Conservation (phyloP, 2,888 invertebrate genomes). For the Drosophila infuscata region DNA sequence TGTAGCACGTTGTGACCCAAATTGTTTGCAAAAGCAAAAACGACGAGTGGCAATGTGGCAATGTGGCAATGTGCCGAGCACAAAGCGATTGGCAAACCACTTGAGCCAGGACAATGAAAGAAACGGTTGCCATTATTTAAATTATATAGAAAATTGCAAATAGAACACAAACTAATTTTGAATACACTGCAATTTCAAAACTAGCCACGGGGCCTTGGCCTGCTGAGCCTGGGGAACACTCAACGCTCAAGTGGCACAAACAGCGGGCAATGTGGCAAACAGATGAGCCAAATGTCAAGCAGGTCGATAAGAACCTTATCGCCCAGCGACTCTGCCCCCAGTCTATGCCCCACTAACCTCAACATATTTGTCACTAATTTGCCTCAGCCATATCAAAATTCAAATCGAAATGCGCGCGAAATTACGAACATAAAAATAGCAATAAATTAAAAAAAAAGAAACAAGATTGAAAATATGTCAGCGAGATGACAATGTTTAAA, state of each 20-base stretch:
- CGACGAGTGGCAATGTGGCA: conserved; percentile 38
- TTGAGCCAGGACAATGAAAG: conserved; percentile 62
- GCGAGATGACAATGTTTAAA: neutral
- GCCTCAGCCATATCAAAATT: conserved; percentile 57
- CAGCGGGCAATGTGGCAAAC: conserved; percentile 69
- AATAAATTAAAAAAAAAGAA: neutral
- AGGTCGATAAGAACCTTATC: conserved; percentile 46
- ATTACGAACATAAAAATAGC: conserved; percentile 38
- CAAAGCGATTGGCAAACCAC: conserved; percentile 52
- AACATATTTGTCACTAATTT: conserved; percentile 38
- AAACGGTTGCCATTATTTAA: conserved; percentile 65
- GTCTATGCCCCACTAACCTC: conserved; percentile 35
- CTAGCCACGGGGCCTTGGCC: conserved; percentile 24
- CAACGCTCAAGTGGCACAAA: conserved; percentile 66
- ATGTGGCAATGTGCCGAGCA: conserved; percentile 47
- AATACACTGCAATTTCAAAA: conserved; percentile 33
- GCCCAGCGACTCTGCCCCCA: neutral
- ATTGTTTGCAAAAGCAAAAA: conserved; percentile 66
- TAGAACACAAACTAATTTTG: conserved; percentile 76
- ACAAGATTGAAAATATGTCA: neutral
- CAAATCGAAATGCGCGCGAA: conserved; percentile 75
- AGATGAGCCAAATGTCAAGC: conserved; percentile 67
- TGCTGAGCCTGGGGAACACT: conserved; percentile 63
- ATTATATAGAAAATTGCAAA: conserved; percentile 73
- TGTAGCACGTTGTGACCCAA: conserved; percentile 70